phyloP scores from a whole-genome alignment of 2,113 vertebrate species.

The Ageneiosus marmoratus region DNA sequence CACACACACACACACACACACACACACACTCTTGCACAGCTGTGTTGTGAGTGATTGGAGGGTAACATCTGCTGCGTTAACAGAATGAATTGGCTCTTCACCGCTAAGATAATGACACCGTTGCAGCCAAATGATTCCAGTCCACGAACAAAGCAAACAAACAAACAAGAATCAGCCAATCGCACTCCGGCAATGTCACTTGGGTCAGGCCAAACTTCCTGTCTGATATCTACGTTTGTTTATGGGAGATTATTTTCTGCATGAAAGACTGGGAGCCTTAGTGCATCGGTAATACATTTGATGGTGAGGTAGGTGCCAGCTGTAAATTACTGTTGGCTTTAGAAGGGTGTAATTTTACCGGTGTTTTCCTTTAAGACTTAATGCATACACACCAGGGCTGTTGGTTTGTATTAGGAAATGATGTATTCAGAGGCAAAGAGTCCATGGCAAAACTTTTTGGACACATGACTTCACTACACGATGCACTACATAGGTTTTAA shows the following conservation, averaged over 20 bases:
- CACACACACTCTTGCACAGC: conserved; percentile 50
- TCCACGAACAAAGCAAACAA: conserved; percentile 65
- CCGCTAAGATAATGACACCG: conserved; percentile 66
- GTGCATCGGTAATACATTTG: conserved; percentile 12
- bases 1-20: conserved; percentile 42
- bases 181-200: conserved; percentile 63
- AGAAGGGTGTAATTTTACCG: conserved; percentile 29
- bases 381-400: background rate
- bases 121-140: conserved; percentile 65
- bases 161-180: conserved; percentile 46
- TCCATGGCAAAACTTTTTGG: background rate
- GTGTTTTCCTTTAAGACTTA: conserved; percentile 26
- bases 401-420: background rate
- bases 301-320: background rate
- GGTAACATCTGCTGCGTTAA: conserved; percentile 73
- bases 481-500: background rate
- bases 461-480: too few species aligned
- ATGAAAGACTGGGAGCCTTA: background rate
- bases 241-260: conserved; percentile 29
- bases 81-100: conserved; percentile 65
- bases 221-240: conserved; percentile 11
- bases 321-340: conserved; percentile 17
- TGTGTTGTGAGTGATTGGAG: conserved; percentile 65
- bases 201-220: conserved; percentile 59
- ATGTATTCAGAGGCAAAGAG: background rate